Conservation (phyloP, 2,113 vertebrate genomes). For the Synchiropus splendidus region DNA sequence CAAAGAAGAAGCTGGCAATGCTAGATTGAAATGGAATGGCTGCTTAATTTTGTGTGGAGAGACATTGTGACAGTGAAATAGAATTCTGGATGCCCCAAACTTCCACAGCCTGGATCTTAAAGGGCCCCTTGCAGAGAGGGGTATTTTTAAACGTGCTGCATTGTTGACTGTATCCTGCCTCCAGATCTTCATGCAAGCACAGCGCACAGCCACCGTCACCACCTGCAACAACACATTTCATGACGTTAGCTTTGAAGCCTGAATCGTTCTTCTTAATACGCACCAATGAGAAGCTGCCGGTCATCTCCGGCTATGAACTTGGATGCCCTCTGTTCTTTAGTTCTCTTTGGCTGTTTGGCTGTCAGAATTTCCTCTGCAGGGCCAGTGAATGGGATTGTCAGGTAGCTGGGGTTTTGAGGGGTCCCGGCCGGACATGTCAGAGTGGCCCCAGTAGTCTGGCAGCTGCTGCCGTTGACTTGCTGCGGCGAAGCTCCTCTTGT, state of each 20-base stretch:
- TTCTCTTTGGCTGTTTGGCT: constrained; percentile 56
- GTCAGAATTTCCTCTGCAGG: constrained; percentile 42
- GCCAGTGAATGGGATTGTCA: constrained; percentile 54
- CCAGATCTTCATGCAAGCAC: constrained; percentile 58
- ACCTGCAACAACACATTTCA: constrained; percentile 50
- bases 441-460: constrained; percentile 8
- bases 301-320: constrained; percentile 72
- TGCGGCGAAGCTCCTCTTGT: constrained; percentile 41
- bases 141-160: constrained; percentile 78
- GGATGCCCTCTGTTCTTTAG: constrained; percentile 67
- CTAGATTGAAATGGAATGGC: neutral
- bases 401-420: constrained; percentile 46
- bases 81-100: constrained; percentile 75
- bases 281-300: constrained; percentile 71
- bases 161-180: constrained; percentile 59
- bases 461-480: constrained; percentile 22
- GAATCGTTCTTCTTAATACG: constrained; percentile 1
- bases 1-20: neutral
- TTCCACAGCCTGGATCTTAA: constrained; percentile 76
- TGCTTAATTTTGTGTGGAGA: no score
- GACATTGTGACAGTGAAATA: constrained; percentile 19
- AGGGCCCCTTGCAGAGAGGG: constrained; percentile 72
- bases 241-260: neutral
- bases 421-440: constrained; percentile 27
- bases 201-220: constrained; percentile 74